Base-by-base conservation (phyloP, 1,140 invertebrate species). In the Drosophila athabasca region DNA sequence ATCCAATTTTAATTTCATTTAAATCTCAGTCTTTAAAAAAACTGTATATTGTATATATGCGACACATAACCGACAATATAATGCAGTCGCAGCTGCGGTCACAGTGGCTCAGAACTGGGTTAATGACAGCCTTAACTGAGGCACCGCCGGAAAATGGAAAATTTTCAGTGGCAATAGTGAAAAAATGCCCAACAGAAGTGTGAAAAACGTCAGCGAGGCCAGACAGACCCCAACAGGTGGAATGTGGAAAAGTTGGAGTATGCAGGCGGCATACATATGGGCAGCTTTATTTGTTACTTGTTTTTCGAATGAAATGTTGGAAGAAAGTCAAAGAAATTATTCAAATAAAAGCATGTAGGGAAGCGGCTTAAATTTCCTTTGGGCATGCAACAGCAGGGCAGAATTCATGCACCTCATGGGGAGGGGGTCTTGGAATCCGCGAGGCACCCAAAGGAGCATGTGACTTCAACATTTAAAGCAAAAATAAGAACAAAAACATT, bases 51-150 rank as follows among this genome's bases (percentile, higher is more conserved):
- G 41, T 62, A 71, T 62, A 43, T 44, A 49, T 44, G 60, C 64
- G 41, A 11, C 57, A 60, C 35, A 43, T 35, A 58, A 26, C n/a
- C 43, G 45, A 67, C 43, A 46, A 55, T 60, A 74, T 58, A 75
- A 58, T 62, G 31, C 64, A 43, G 39, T 44, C 26, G 22, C 35
- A 8, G 31, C 35, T 54, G 46, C 51, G 35, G 55, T 57, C 60
- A 46, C 69, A 73, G 75, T 64, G 51, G 79, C 74, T 88, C 71
- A 83, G 4, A 88, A 88, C 84, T 89, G 84, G 83, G 83, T 89
- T 88, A 88, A 88, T 88, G 83, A 88, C 83, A 79, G 79, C 84
- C 84, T 88, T 83, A 88, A 88, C 79, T 76, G 11, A 5, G 71
- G 39, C 55, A 41, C 67, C 66, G 79, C 76, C 76, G 83, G 79